Conservation (phyloP, 2,888 invertebrate species). For the Drosophila merina region DNA sequence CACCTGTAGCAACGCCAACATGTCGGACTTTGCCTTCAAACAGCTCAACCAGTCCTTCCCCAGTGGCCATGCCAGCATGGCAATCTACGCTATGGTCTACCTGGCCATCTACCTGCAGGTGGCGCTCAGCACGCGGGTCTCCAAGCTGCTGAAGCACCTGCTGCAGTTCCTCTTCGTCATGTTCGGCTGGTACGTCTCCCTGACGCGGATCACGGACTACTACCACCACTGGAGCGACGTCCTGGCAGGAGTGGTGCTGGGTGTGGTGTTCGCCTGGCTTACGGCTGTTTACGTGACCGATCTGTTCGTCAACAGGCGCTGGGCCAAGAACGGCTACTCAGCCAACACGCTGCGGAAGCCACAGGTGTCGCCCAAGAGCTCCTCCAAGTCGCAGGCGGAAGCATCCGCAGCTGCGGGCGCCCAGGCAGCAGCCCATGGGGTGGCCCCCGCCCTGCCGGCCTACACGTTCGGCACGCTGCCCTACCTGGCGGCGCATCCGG, state of each 20-base stretch:
- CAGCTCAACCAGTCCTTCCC: constrained; percentile 95
- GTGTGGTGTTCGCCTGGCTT: constrained; percentile 68
- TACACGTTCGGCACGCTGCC: constrained; percentile 80
- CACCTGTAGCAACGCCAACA: constrained; percentile 86
- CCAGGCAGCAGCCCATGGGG: constrained; percentile 27
- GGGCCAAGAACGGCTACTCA: constrained; percentile 54
- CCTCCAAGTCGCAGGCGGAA: constrained; percentile 57
- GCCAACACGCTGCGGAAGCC: constrained; percentile 56
- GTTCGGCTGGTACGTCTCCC: constrained; percentile 80
- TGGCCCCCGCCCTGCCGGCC: constrained; percentile 74
- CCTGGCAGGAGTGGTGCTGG: constrained; percentile 68
- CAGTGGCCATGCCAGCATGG: constrained; percentile 95
- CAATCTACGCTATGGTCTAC: constrained; percentile 93
- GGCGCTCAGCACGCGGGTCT: constrained; percentile 91
- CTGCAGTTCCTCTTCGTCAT: constrained; percentile 86
- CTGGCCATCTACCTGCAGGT: constrained; percentile 95
- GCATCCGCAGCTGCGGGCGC: constrained; percentile 23
- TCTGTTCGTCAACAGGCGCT: constrained; percentile 68
- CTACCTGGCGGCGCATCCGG: constrained; percentile 73
- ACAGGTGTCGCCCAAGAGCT: constrained; percentile 64
- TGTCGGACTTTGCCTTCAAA: constrained; percentile 85
- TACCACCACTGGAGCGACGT: constrained; percentile 82
- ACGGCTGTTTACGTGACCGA: constrained; percentile 70
- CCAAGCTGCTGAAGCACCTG: constrained; percentile 91
- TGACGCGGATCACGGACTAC: constrained; percentile 76